Conservation (phyloP, 2,797 vertebrate genomes). For the Pelobates cultripes region DNA sequence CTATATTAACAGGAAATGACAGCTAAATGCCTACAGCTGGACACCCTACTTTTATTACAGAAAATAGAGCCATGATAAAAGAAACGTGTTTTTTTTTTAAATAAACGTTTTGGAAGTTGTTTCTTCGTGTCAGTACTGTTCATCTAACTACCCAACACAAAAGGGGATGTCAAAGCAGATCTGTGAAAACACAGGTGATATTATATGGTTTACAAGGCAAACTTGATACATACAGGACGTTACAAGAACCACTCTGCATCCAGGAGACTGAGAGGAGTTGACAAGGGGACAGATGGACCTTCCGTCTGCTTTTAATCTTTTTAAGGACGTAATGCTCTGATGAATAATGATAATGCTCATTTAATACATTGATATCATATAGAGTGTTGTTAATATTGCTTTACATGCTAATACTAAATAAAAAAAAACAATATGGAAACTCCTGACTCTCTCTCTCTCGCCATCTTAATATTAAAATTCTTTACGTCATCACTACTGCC, state of each 20-base stretch:
- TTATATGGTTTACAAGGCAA: background rate
- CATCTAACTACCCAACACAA: background rate
- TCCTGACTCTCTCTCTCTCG: too few species aligned
- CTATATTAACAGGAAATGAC: too few species aligned
- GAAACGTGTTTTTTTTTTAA: too few species aligned
- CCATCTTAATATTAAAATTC: too few species aligned
- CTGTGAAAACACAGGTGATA: background rate
- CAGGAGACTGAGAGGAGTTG: background rate
- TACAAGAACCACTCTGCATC: background rate
- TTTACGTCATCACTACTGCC: too few species aligned
- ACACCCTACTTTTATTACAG: too few species aligned
- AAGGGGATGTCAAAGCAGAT: background rate
- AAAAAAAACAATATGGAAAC: too few species aligned
- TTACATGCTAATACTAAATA: too few species aligned
- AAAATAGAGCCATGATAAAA: too few species aligned
- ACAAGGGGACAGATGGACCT: conserved; percentile 32
- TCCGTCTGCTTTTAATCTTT: conserved; percentile 27
- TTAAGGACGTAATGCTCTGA: background rate
- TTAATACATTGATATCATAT: background rate
- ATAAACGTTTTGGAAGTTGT: too few species aligned
- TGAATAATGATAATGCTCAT: background rate
- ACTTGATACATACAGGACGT: background rate
- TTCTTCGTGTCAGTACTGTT: background rate
- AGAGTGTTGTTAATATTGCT: too few species aligned
- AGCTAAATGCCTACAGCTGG: too few species aligned